Base-by-base conservation (phyloP, 2,888 invertebrate genomes). In the Apamea sordens region DNA sequence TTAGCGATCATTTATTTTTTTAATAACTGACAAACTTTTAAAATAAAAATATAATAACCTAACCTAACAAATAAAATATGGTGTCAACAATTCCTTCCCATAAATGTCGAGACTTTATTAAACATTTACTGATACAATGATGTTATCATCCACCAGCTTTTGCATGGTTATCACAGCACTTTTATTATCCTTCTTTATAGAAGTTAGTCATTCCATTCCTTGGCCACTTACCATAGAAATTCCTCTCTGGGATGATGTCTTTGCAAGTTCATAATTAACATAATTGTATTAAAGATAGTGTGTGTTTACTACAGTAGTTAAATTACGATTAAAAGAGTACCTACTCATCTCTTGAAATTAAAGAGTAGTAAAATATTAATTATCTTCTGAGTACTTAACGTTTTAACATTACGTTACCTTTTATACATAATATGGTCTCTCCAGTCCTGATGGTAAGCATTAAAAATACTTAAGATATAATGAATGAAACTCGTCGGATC, bases 301-400 rank as follows among this genome's bases (percentile, higher is more conserved):
- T 41, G 56, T 28, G 11, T 28, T 28, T 68, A n/a, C 13, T 41
- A 18, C 67, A 18, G 41, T n/a, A 0, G 6, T 44, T 11, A 18
- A 44, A 68, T 6, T 44, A 10, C 10, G 15, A 44, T 13, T 44
- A 7, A 47, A 69, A 69, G 8, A 32, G 47, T 68, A 28, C 15
- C 24, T 56, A 56, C 6, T 47, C 28, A 69, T 47, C 28, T 47
- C 69, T 28, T 47, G 28, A 69, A 47, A 50, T 50, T 18, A 50
- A 50, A 68, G 13, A 28, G 28, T 21, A 69, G 28, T 47, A 69
- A 28, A 47, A 69, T 69, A 69, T 69, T 21, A 47, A 69, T 47
- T 47, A 21, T 8, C 1, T 28, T 47, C 28, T 28, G 21, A 50
- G 50, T 50, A 21, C 28, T 68, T 28, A 44, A 18, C 44, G 68